phyloP scores from a whole-genome alignment of 2,113 vertebrate species.

The Emydura subglobosa region DNA sequence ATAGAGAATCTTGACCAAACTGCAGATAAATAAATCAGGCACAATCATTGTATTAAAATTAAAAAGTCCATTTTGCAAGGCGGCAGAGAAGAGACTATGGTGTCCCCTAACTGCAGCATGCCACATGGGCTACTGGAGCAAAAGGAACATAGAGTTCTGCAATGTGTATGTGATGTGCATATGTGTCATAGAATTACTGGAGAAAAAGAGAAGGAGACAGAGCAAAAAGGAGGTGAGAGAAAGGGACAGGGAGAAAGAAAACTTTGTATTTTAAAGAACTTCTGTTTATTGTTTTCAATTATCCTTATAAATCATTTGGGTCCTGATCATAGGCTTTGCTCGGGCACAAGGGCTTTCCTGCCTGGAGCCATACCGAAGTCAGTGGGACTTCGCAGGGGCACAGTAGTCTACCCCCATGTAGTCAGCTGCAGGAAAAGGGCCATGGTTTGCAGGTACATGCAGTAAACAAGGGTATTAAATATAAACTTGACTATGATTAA shows the following conservation, averaged over 20 bases:
- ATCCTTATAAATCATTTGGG: not conserved
- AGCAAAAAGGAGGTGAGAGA: not conserved
- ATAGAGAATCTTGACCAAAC: not conserved
- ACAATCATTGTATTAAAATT: not conserved
- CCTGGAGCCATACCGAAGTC: not conserved
- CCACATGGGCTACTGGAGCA: not conserved
- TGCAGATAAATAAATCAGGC: not conserved
- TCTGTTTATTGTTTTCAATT: not conserved
- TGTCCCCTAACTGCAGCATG: not conserved
- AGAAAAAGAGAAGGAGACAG: not conserved
- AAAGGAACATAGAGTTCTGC: not conserved
- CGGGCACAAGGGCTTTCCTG: not conserved
- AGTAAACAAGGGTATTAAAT: not conserved
- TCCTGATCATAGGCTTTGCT: not conserved
- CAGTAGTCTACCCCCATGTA: not conserved
- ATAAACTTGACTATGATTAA: not conserved
- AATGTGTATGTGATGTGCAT: not conserved
- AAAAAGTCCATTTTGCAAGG: not conserved
- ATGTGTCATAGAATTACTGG: not conserved
- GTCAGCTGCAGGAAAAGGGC: not conserved
- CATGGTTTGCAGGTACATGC: not conserved
- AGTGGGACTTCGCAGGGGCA: not conserved
- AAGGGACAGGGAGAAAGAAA: not conserved
- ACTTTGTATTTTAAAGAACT: not conserved
- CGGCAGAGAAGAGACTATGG: not conserved